phyloP scores from a whole-genome alignment of 2,888 invertebrate genomes.

The Neuroscelio doddi region DNA sequence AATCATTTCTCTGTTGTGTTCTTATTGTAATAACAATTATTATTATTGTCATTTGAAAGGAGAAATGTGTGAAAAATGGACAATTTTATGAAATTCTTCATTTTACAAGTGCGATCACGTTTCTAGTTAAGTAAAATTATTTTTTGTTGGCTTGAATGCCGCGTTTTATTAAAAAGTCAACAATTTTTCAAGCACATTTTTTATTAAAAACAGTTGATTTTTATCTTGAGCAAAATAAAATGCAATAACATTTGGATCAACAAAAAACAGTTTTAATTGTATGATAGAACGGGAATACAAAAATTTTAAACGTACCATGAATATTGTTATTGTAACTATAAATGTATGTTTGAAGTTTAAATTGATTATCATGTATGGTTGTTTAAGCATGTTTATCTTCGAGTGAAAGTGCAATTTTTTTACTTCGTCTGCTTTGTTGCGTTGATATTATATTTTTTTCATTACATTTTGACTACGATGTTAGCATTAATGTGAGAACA shows the following conservation, averaged over 20 bases:
- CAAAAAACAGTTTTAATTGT: background rate
- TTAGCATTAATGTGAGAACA: too few relatives aligned
- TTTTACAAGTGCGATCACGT: background rate
- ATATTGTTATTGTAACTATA: background rate
- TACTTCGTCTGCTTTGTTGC: background rate
- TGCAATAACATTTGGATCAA: constrained; percentile 1
- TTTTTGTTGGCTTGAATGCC: constrained; percentile 2
- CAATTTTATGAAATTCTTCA: too few relatives aligned
- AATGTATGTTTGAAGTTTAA: too few relatives aligned
- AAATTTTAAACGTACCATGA: background rate
- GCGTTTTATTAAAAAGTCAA: too few relatives aligned
- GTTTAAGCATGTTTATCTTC: background rate
- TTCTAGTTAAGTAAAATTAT: constrained; percentile 2
- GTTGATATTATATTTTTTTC: background rate
- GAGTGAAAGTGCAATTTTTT: constrained; percentile 1
- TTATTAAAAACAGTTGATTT: too few relatives aligned
- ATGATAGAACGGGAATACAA: background rate
- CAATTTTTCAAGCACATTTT: too few relatives aligned
- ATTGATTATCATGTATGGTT: background rate
- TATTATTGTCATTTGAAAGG: background rate
- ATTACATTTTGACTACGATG: background rate
- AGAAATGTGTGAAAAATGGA: too few relatives aligned
- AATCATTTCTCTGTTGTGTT: constrained; percentile 37
- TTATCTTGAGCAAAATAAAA: too few relatives aligned
- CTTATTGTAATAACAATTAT: constrained; percentile 21